These are phyloP conservation scores for Artemia sp. DNA, from an alignment of 2,888 invertebrate genomes.

Conservation along the genomic window DNA sequence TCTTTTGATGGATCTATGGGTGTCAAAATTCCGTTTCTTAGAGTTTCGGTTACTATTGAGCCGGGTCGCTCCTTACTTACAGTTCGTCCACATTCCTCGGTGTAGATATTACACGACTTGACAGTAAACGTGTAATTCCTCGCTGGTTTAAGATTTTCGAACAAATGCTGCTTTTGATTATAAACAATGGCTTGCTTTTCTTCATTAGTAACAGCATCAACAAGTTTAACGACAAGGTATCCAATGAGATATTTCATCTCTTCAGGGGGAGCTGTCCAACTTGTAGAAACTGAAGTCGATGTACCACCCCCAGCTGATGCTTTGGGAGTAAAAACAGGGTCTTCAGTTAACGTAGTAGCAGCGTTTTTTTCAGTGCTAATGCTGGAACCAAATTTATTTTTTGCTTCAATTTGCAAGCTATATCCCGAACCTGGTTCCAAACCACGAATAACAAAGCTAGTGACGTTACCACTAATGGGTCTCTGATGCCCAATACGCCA, in stretches of 20 bases:
- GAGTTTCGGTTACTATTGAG: too few relatives aligned
- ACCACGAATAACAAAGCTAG: slow-evolving; percentile 22
- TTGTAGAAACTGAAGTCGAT: slow-evolving; percentile 57
- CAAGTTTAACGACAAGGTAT: slow-evolving; percentile 30
- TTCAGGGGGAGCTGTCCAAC: slow-evolving; percentile 51
- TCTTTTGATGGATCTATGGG: too few relatives aligned
- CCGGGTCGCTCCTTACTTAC: too few relatives aligned
- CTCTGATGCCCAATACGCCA: slow-evolving; percentile 32
- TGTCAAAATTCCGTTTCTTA: too few relatives aligned
- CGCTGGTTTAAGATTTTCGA: slow-evolving; percentile 54
- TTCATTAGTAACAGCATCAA: background rate
- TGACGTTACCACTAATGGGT: slow-evolving; percentile 11
- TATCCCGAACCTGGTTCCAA: slow-evolving; percentile 26
- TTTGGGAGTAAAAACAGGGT: slow-evolving; percentile 60
- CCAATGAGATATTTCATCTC: slow-evolving; percentile 40
- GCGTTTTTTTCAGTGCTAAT: slow-evolving; percentile 20
- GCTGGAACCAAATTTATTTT: slow-evolving; percentile 26
- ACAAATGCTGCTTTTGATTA: slow-evolving; percentile 54
- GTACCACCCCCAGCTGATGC: slow-evolving; percentile 53
- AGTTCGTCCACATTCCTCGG: slow-evolving; percentile 46
- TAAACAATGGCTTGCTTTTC: slow-evolving; percentile 4
- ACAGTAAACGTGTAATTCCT: slow-evolving; percentile 63
- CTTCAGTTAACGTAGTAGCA: slow-evolving; percentile 29
- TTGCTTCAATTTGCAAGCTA: slow-evolving; percentile 25
- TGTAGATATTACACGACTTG: slow-evolving; percentile 57